phyloP scores from a whole-genome alignment of 2,888 invertebrate genomes.

The Seira ritae region DNA sequence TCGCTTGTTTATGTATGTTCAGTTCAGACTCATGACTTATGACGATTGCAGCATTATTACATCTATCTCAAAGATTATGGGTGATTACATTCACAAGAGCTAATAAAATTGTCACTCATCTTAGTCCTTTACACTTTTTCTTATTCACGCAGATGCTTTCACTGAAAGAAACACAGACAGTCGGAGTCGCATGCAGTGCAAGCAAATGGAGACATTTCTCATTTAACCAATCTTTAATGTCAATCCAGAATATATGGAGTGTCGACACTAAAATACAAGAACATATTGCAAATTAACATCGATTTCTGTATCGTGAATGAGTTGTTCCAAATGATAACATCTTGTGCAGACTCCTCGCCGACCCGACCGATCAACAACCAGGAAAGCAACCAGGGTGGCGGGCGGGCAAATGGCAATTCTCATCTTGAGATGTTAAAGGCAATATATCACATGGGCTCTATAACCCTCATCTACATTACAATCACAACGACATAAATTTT shows the following conservation, averaged over 20 bases:
- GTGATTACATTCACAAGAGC: neutral
- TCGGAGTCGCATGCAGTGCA: too few species aligned
- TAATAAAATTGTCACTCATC: conserved; percentile 58
- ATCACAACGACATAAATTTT: conserved; percentile 16
- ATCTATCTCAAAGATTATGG: conserved; percentile 28
- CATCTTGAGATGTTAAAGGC: neutral
- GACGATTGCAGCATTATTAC: conserved; percentile 60
- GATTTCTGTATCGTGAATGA: too few species aligned
- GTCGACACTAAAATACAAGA: neutral
- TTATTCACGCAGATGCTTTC: neutral
- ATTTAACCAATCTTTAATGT: neutral
- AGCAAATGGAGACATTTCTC: neutral
- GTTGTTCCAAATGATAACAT: too few species aligned
- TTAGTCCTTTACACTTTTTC: neutral
- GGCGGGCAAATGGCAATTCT: too few species aligned
- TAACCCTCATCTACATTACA: neutral
- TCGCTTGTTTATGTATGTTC: conserved; percentile 43
- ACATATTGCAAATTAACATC: conserved; percentile 3
- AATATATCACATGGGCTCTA: neutral
- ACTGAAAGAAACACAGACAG: neutral
- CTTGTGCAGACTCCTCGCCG: too few species aligned
- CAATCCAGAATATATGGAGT: neutral
- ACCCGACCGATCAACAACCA: neutral
- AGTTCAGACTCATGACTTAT: conserved; percentile 45
- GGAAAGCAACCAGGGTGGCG: conserved; percentile 6